A percentile compares a stretch with the other conserved stretches of the same genome.
Conservation (phyloP, 2,113 vertebrate genomes). For the Thunnus thynnus region DNA sequence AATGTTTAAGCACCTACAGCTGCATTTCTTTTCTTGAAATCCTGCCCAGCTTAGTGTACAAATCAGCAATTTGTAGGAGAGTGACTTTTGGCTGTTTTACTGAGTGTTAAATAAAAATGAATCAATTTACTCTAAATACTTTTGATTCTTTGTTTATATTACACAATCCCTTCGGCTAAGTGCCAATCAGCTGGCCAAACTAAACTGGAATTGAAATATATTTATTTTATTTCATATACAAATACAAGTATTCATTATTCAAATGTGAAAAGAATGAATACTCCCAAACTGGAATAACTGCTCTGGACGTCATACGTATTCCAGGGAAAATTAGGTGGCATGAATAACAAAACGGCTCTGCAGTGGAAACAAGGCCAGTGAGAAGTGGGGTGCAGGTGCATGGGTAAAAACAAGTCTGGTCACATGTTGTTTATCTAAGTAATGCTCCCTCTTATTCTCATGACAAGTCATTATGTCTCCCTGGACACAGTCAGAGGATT, state of each 20-base stretch:
- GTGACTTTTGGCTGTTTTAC: neutral
- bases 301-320: neutral
- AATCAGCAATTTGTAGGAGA: neutral
- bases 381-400: slow-evolving; percentile 32
- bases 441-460: slow-evolving; percentile 52
- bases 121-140: neutral
- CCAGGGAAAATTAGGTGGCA: neutral
- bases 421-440: slow-evolving; percentile 70
- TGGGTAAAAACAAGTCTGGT: slow-evolving; percentile 51
- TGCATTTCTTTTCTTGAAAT: slow-evolving; percentile 2
- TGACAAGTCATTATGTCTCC: slow-evolving; percentile 55
- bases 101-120: neutral
- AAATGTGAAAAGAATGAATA: too few relatives aligned
- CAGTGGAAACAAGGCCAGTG: slow-evolving; percentile 23
- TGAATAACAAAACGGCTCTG: neutral
- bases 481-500: slow-evolving; percentile 17
- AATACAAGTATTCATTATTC: too few relatives aligned
- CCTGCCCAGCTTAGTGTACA: neutral
- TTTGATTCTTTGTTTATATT: neutral
- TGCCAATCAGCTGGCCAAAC: too few relatives aligned
- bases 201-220: too few relatives aligned
- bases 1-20: neutral
- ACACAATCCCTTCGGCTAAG: neutral
- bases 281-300: neutral
- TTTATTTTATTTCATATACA: too few relatives aligned